Conservation (phyloP, 2,113 vertebrate genomes). For the Thomomys bottae region DNA sequence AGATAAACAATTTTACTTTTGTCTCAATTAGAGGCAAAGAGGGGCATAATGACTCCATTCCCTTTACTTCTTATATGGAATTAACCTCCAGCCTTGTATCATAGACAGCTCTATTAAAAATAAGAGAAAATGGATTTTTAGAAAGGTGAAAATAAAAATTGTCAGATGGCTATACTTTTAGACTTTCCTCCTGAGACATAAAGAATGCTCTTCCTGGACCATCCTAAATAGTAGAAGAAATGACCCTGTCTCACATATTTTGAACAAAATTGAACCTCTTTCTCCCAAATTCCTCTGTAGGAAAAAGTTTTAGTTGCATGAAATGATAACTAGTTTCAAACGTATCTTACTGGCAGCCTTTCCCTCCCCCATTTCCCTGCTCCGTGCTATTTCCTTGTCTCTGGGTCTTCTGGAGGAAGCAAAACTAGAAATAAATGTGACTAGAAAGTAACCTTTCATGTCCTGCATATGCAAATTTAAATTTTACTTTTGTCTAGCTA, state of each 20-base stretch:
- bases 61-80: background rate
- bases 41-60: background rate
- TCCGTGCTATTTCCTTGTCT: background rate
- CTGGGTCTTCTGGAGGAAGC: background rate
- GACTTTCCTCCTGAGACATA: background rate
- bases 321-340: background rate
- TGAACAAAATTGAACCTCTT: background rate
- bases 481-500: constrained; percentile 36
- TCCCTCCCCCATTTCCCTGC: background rate
- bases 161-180: background rate
- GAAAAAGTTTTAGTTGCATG: background rate
- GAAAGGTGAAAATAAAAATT: background rate
- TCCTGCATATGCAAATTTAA: background rate
- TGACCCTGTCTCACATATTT: background rate
- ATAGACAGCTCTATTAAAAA: background rate
- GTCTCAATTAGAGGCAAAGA: background rate
- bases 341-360: background rate
- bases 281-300: background rate
- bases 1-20: no score
- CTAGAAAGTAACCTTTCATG: background rate
- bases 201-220: background rate
- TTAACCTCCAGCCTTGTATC: background rate
- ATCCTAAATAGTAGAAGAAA: background rate
- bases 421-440: constrained; percentile 9
- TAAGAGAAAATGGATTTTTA: constrained; percentile 28